phyloP scores from a whole-genome alignment of 2,113 vertebrate species.

The Psilopogon haemacephalus region DNA sequence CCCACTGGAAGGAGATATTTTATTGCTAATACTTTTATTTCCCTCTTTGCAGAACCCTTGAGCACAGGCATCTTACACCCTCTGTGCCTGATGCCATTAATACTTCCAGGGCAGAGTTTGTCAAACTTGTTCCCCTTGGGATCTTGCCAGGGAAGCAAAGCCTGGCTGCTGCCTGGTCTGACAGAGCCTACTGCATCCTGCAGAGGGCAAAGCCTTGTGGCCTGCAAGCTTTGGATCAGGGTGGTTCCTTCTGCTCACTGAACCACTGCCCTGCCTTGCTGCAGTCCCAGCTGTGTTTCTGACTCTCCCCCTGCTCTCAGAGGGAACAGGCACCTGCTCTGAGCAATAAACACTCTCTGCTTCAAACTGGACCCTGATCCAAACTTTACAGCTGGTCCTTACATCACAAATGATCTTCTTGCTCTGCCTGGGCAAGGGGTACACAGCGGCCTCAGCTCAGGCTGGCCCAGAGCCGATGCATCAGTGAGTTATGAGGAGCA shows the following conservation, averaged over 20 bases:
- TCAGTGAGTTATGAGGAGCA: background rate
- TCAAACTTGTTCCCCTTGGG: background rate
- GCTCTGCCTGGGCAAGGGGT: rapidly evolving
- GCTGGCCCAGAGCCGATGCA: background rate
- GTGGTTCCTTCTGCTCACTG: background rate
- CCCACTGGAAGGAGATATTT: background rate
- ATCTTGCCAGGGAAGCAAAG: background rate
- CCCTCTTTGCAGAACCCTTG: background rate
- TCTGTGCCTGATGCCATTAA: background rate
- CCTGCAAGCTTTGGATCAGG: background rate
- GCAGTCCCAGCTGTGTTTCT: background rate
- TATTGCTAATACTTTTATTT: background rate
- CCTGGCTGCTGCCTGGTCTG: background rate
- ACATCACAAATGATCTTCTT: background rate
- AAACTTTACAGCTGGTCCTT: background rate
- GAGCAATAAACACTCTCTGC: background rate
- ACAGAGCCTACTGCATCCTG: background rate
- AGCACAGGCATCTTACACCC: background rate
- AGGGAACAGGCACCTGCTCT: background rate
- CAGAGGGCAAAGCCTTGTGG: background rate
- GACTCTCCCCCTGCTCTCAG: background rate
- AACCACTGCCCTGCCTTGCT: background rate
- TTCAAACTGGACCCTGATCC: background rate
- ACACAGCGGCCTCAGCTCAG: background rate
- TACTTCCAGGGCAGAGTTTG: background rate